Conservation (phyloP, 1,140 invertebrate species). For the Drosophila setifemur region DNA sequence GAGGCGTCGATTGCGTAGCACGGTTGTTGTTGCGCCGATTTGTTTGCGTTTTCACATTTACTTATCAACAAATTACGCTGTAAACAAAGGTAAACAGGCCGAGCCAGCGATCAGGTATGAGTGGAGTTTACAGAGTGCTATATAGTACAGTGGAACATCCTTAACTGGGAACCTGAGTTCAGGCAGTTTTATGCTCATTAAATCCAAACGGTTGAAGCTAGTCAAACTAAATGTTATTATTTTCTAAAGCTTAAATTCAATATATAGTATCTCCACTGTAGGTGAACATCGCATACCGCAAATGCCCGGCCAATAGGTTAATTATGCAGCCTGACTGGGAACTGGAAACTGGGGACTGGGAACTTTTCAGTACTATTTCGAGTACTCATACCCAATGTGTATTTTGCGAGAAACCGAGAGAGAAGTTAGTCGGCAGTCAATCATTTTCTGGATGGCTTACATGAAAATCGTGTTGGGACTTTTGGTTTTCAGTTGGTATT, state of each 20-base stretch:
- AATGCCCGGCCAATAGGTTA: constrained; percentile 61
- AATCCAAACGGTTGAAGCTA: too few relatives aligned
- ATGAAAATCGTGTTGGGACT: constrained; percentile 75
- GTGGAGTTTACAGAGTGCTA: too few relatives aligned
- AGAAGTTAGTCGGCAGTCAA: constrained; percentile 48
- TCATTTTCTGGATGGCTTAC: constrained; percentile 59
- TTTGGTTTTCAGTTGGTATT: constrained; percentile 33
- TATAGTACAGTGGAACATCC: constrained; percentile 37
- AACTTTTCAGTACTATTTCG: constrained; percentile 47
- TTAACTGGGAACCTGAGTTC: too few relatives aligned
- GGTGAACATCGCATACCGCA: constrained; percentile 3
- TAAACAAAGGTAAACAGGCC: constrained; percentile 60
- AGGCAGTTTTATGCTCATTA: too few relatives aligned
- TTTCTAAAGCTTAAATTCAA: too few relatives aligned
- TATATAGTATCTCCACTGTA: too few relatives aligned
- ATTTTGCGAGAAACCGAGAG: too few relatives aligned
- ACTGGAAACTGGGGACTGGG: not conserved
- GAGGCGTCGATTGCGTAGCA: constrained; percentile 60
- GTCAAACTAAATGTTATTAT: too few relatives aligned
- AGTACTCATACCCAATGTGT: too few relatives aligned
- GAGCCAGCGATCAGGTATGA: constrained; percentile 1
- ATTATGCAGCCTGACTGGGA: constrained; percentile 52
- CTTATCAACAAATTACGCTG: constrained; percentile 71
- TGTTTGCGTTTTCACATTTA: constrained; percentile 76
- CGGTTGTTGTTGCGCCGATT: constrained; percentile 51